Conservation (phyloP, 2,888 invertebrate genomes). For the Lycaena phlaeas region DNA sequence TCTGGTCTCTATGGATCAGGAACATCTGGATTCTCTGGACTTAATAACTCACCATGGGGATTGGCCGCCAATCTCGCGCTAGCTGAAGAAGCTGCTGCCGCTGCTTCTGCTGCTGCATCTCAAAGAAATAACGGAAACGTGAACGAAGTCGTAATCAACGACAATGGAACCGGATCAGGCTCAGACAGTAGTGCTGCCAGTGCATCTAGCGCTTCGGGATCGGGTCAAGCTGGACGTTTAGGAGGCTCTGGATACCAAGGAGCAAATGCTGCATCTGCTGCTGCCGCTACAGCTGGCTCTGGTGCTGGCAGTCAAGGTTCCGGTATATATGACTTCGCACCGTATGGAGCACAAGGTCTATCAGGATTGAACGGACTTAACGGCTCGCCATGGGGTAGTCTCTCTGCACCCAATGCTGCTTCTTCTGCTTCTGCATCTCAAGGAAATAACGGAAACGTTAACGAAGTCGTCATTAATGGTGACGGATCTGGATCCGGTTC, state of each 20-base stretch:
- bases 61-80: too few species aligned
- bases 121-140: neutral
- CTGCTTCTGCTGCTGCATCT: conserved; percentile 1
- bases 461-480: neutral
- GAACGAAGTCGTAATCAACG: neutral
- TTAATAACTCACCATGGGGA: too few species aligned
- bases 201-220: too few species aligned
- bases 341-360: too few species aligned
- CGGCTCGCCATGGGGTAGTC: neutral
- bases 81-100: too few species aligned
- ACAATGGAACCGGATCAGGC: neutral
- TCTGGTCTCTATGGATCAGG: neutral
- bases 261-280: conserved; percentile 7
- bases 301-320: neutral
- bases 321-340: neutral
- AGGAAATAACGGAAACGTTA: neutral
- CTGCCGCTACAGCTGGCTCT: conserved; percentile 8
- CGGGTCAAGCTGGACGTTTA: too few species aligned
- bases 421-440: neutral
- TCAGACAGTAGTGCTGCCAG: neutral
- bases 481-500: neutral
- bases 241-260: too few species aligned
- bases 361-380: neutral
- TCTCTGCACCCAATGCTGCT: conserved; percentile 10
- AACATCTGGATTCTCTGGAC: neutral